Percentiles rank a stretch among this genome's conserved stretches.
These are phyloP conservation scores for Sylvicapra grimmia DNA, from an alignment of 2,113 vertebrate species.

Conservation along the genomic window DNA sequence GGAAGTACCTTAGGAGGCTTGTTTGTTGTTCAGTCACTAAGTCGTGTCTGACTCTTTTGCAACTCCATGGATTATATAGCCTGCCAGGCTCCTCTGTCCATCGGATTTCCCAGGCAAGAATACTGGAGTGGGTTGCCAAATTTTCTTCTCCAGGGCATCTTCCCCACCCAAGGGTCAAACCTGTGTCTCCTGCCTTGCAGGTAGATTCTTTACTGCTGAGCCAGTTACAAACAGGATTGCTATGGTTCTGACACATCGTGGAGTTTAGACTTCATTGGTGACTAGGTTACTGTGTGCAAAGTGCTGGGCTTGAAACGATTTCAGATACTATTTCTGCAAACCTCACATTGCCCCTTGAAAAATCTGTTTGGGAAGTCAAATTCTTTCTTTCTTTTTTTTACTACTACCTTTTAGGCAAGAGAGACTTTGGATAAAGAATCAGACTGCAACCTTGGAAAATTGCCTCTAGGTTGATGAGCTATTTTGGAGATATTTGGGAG, in stretches of 20 bases:
- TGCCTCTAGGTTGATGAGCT: neutral
- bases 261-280: neutral
- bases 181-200: neutral
- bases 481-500: neutral
- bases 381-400: neutral
- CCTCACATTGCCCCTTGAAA: neutral
- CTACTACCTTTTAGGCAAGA: neutral
- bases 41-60: neutral
- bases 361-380: neutral
- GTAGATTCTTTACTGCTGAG: neutral
- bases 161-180: neutral
- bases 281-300: neutral
- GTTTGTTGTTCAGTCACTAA: neutral
- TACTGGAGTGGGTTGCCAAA: neutral
- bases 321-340: neutral
- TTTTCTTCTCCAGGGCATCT: neutral
- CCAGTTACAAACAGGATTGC: neutral
- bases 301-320: neutral
- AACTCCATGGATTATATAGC: neutral
- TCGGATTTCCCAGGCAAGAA: neutral
- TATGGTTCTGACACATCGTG: neutral
- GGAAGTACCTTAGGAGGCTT: neutral
- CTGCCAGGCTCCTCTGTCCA: neutral
- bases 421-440: neutral
- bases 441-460: neutral